These are phyloP conservation scores for Eidolon dupreanum DNA, from an alignment of 2,797 vertebrate genomes.

Conservation along the genomic window DNA sequence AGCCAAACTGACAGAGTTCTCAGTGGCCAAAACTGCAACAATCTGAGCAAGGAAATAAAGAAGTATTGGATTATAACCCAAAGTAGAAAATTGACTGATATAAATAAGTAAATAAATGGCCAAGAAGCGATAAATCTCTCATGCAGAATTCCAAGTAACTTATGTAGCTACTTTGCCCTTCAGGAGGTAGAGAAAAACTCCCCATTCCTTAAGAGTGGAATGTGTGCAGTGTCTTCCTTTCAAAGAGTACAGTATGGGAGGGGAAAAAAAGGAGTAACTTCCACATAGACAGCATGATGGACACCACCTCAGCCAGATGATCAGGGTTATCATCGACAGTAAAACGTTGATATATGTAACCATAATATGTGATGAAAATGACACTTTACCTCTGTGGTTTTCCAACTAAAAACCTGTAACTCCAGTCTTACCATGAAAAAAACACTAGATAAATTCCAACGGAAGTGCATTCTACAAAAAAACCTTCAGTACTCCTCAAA, in stretches of 20 bases:
- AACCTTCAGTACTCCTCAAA: neutral
- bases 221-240: neutral
- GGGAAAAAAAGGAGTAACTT: neutral
- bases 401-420: neutral
- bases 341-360: neutral
- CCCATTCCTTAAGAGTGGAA: neutral
- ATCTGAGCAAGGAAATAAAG: neutral
- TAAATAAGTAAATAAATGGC: neutral
- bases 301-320: neutral
- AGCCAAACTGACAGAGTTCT: neutral
- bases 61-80: neutral
- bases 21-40: neutral
- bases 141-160: neutral
- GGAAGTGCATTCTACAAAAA: neutral
- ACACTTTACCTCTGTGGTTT: neutral
- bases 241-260: neutral
- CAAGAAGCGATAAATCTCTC: too few species aligned
- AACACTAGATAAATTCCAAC: neutral
- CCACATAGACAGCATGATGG: neutral
- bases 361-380: neutral
- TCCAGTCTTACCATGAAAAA: too few species aligned
- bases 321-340: neutral
- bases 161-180: neutral
- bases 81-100: neutral
- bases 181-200: neutral